phyloP scores from a whole-genome alignment of 2,797 vertebrate genomes.

The Anguilla megastoma region DNA sequence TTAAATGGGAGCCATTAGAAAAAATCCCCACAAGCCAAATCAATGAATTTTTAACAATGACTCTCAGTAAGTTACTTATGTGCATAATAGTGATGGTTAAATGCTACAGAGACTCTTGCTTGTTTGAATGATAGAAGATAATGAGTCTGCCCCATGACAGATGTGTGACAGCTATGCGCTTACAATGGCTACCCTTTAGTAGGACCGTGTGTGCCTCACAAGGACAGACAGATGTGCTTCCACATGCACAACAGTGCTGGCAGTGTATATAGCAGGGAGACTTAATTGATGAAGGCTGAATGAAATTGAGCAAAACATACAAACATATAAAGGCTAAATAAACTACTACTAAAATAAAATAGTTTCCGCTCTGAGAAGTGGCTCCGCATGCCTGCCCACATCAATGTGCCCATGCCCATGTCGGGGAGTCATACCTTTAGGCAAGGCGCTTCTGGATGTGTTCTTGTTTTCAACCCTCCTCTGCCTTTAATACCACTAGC shows the following conservation, averaged over 20 bases:
- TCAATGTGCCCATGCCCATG: neutral
- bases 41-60: neutral
- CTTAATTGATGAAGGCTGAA: neutral
- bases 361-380: neutral
- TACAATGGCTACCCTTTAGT: neutral
- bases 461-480: neutral
- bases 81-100: neutral
- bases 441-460: neutral
- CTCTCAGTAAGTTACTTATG: neutral
- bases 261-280: neutral
- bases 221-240: neutral
- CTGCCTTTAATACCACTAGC: slow-evolving; percentile 51
- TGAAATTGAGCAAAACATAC: neutral
- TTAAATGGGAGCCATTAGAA: neutral
- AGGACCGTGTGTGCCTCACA: neutral
- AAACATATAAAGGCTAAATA: neutral
- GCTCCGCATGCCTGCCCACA: neutral
- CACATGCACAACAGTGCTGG: neutral
- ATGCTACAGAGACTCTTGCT: neutral
- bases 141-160: neutral
- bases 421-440: neutral
- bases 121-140: neutral
- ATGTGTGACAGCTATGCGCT: neutral
- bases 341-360: neutral
- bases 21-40: neutral